These are phyloP conservation scores for Eretmocerus hayati DNA, from an alignment of 2,888 invertebrate genomes.

Conservation along the genomic window DNA sequence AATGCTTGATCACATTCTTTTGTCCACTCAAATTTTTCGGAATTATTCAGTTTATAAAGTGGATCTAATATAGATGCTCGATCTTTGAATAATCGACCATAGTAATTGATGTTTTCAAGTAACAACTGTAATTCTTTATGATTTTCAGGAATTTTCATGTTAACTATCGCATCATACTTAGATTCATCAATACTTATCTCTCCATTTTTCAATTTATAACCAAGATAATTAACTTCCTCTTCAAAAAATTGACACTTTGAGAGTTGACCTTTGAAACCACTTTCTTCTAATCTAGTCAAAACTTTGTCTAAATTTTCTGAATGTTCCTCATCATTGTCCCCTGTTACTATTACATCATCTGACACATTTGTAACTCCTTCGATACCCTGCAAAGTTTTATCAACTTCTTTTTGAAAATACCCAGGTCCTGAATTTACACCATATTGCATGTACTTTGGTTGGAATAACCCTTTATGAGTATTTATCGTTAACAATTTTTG, in stretches of 20 bases:
- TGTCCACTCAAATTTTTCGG: constrained; percentile 4
- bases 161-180: neutral
- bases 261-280: constrained; percentile 1
- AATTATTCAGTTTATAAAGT: constrained; percentile 8
- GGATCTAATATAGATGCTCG: constrained; percentile 6
- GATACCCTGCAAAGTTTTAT: neutral
- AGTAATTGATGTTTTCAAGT: constrained; percentile 14
- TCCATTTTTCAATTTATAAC: neutral
- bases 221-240: neutral
- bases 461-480: constrained; percentile 2
- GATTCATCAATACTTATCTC: neutral
- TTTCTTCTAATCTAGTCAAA: neutral
- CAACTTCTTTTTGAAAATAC: neutral
- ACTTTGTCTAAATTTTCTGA: constrained; percentile 4
- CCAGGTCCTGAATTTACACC: neutral
- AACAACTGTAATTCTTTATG: constrained; percentile 14
- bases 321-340: neutral
- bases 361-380: neutral
- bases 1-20: constrained; percentile 2
- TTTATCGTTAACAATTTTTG: constrained; percentile 7
- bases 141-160: constrained; percentile 6
- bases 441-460: neutral
- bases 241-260: constrained; percentile 5
- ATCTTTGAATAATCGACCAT: constrained; percentile 14
- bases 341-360: neutral